These are phyloP conservation scores for Anastrepha ludens DNA, from an alignment of 1,140 invertebrate species.

Conservation along the genomic window DNA sequence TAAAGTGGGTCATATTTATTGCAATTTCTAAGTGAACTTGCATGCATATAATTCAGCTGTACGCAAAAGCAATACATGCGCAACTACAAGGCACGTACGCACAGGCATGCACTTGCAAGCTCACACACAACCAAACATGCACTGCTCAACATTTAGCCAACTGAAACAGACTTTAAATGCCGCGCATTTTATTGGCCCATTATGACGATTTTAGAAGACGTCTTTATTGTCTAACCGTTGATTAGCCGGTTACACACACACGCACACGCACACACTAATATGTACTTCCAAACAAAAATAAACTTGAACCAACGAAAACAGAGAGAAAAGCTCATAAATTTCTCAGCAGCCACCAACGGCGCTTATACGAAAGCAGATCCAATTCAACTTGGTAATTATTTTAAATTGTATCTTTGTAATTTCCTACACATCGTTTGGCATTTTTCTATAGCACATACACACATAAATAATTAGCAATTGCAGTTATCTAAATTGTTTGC, in stretches of 20 bases:
- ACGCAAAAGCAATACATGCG: too few relatives aligned
- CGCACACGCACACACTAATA: neutral
- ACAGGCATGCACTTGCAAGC: neutral
- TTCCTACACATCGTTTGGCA: neutral
- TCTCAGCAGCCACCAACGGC: neutral
- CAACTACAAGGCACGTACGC: too few relatives aligned
- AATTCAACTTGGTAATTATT: slow-evolving; percentile 36
- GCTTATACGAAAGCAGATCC: neutral
- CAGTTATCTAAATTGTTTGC: neutral
- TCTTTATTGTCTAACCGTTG: slow-evolving; percentile 30
- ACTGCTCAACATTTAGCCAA: neutral
- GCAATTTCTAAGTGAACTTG: neutral
- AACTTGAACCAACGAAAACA: neutral
- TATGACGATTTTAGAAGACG: slow-evolving; percentile 27
- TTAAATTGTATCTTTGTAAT: slow-evolving; percentile 44
- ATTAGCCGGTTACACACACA: neutral
- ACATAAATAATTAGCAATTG: neutral
- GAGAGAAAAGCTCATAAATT: neutral
- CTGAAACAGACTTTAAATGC: slow-evolving; percentile 5
- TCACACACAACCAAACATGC: neutral
- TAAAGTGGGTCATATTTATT: neutral
- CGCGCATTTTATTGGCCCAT: slow-evolving; percentile 15
- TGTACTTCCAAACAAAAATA: neutral
- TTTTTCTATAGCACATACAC: neutral
- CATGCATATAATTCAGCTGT: neutral